phyloP scores from a whole-genome alignment of 2,888 invertebrate genomes.

The Philereme transversata region DNA sequence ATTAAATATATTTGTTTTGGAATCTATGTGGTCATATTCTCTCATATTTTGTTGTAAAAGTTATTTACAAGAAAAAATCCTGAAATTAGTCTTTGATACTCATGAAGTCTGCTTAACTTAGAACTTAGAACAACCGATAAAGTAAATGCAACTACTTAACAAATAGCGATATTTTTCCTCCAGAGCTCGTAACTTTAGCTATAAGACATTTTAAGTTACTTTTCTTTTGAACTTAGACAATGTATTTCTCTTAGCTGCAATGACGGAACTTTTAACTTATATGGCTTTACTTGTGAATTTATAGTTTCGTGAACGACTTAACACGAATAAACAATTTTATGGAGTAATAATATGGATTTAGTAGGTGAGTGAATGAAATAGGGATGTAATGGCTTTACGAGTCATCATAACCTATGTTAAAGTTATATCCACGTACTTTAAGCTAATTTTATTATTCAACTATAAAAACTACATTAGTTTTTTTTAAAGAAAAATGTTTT shows the following conservation, averaged over 20 bases:
- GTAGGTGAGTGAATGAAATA: not conserved
- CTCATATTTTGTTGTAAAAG: too few relatives aligned
- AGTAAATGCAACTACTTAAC: slow-evolving; percentile 1
- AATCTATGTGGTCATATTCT: too few relatives aligned
- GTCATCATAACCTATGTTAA: not conserved
- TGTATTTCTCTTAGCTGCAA: slow-evolving; percentile 22
- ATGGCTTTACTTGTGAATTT: slow-evolving; percentile 26
- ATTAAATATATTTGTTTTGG: too few relatives aligned
- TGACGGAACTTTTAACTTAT: slow-evolving; percentile 24
- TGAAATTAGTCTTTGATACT: too few relatives aligned
- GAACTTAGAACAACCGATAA: not conserved
- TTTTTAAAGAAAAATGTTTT: too few relatives aligned
- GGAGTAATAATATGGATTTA: slow-evolving; percentile 5
- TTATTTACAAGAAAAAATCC: too few relatives aligned
- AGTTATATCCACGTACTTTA: too few relatives aligned
- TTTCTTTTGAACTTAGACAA: slow-evolving; percentile 28
- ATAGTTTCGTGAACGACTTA: slow-evolving; percentile 15
- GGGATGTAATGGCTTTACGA: not conserved
- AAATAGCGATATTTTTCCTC: slow-evolving; percentile 16
- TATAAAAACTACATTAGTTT: too few relatives aligned
- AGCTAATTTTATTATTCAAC: too few relatives aligned
- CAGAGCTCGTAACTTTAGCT: slow-evolving; percentile 26
- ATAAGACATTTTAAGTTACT: slow-evolving; percentile 28
- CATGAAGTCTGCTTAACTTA: not conserved
- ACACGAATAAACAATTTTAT: slow-evolving; percentile 7